A percentile compares a stretch with the other conserved stretches of the same genome.
Conservation (phyloP, 2,113 vertebrate species). For the Ophthalmolycus amberensis region DNA sequence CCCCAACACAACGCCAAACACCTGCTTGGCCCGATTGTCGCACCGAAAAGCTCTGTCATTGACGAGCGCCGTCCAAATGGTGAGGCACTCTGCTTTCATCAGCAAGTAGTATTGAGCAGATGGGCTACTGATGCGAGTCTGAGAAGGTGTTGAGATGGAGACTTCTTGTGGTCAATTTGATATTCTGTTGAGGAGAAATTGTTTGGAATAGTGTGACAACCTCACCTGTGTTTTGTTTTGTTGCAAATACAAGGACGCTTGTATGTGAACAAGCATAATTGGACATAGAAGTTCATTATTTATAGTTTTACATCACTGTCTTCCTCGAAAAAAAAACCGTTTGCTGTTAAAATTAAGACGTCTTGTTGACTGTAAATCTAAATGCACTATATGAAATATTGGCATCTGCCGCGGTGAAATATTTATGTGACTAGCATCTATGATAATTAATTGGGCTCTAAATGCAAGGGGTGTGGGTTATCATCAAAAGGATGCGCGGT, state of each 20-base stretch:
- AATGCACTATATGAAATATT: constrained; percentile 17
- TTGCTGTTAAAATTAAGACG: constrained; percentile 1
- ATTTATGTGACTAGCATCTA: constrained; percentile 40
- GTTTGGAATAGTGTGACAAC: neutral
- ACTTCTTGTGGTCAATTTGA: constrained; percentile 32
- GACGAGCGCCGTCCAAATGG: constrained; percentile 58
- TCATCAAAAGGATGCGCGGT: constrained; percentile 38
- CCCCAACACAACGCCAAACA: constrained; percentile 73
- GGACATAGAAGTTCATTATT: neutral
- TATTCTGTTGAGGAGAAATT: neutral
- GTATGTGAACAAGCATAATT: neutral
- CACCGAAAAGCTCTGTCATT: constrained; percentile 56
- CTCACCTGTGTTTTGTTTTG: no score
- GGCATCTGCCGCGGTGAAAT: constrained; percentile 38
- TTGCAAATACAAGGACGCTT: neutral
- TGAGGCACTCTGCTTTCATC: constrained; percentile 63
- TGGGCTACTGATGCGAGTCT: constrained; percentile 26
- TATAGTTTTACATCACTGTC: neutral
- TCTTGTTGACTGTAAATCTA: neutral
- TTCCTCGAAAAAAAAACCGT: neutral
- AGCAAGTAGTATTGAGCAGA: constrained; percentile 34
- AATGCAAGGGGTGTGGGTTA: constrained; percentile 52
- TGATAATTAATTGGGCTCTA: constrained; percentile 59
- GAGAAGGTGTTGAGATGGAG: constrained; percentile 27
- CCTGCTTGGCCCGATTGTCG: constrained; percentile 74